These are phyloP conservation scores for Malurus melanocephalus DNA, from an alignment of 2,113 vertebrate genomes.

Conservation along the genomic window DNA sequence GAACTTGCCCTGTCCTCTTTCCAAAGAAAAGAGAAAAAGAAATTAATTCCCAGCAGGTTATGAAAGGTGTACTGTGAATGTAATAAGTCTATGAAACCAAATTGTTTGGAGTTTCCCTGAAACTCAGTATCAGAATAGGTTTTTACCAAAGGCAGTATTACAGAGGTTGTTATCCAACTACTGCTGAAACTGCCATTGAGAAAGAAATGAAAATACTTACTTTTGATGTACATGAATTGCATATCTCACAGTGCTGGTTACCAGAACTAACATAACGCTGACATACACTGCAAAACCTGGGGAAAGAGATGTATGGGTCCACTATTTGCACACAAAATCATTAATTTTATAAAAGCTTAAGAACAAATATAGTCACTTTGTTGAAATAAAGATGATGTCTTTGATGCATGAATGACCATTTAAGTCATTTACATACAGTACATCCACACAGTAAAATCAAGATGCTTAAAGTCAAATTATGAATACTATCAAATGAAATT, in stretches of 20 bases:
- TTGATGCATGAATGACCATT: not conserved
- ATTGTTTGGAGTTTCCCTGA: not conserved
- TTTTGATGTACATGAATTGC: conserved; percentile 91
- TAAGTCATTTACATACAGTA: not conserved
- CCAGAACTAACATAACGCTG: conserved; percentile 82
- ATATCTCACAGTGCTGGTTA: conserved; percentile 89
- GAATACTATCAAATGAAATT: not conserved
- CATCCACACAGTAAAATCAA: not conserved
- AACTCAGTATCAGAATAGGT: not conserved
- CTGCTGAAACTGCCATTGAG: not conserved
- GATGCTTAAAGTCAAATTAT: not conserved
- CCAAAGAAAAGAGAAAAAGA: not conserved
- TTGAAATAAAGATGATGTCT: not conserved
- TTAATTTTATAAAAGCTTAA: not conserved
- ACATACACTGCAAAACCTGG: conserved; percentile 85
- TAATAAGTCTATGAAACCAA: not conserved
- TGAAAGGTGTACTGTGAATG: not conserved
- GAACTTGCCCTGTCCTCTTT: not conserved
- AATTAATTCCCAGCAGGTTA: not conserved
- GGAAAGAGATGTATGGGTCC: not conserved
- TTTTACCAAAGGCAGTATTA: not conserved
- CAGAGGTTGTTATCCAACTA: not conserved
- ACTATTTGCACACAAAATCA: not conserved
- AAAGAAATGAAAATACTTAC: conserved; percentile 65
- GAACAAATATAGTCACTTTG: not conserved